Base-by-base conservation (phyloP, 2,888 invertebrate genomes). In the Amiota communis region DNA sequence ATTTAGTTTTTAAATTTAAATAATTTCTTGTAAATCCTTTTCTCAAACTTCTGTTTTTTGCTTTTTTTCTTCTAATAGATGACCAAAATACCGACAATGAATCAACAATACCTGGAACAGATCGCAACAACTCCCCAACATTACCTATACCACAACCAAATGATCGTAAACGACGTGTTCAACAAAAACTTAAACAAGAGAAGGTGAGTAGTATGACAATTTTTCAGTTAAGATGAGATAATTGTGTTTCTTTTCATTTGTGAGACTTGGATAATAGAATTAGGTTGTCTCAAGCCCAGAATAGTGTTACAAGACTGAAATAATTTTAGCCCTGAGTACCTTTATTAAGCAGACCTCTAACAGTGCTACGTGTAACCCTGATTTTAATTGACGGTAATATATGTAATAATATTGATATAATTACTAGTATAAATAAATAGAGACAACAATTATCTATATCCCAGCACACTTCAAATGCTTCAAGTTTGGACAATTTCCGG, bases 1-100 rank as follows among this genome's bases (percentile, higher is more conserved):
- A 6, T 46, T 47, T 46, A 12, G 46, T 13, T n/a, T 47, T n/a
- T 13, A 13, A 47, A 8, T 47, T 36, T 36, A 6, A 36, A 47
- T n/a, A 64, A 64, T 46, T 64, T 13, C 12, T 13, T 47, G 23
- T 46, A 13, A 64, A 61, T 20, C 9, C 48, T 65, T 1, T 36
- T 36, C n/a, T 57, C 36, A 23, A 23, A 53, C 13, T 71, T 13
- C 56, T 13, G 0, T 57, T 56, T 59, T 59, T 65, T n/a, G 65
- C n/a, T 64, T 53, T n/a, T 69, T 75, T 53, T 74, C 63, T 63
- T 36, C 68, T 88, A 90, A 81, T 90, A 96, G 96, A 96, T 92
- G 94, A 94, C 48, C 95, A 95, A 90, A 94, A 95, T 88, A 95
- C 95, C 76, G 95, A 95, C 88, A 59, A 15, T 59, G 11, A 81